phyloP scores from a whole-genome alignment of 2,113 vertebrate species.

The Paraplagusia blochii region DNA sequence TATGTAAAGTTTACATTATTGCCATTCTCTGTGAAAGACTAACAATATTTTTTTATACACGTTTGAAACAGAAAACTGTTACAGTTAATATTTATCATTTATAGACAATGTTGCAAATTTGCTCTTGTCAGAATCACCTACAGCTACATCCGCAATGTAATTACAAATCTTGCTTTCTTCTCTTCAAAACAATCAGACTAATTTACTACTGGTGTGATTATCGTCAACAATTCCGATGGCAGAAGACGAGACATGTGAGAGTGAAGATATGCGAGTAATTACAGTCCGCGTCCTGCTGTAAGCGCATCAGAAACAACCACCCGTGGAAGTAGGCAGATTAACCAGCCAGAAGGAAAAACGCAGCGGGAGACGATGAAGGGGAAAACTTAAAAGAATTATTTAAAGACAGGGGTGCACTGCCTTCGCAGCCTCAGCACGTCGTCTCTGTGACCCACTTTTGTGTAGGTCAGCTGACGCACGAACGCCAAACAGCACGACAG shows the following conservation, averaged over 20 bases:
- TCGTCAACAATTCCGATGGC: background rate
- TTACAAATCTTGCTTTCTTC: constrained; percentile 2
- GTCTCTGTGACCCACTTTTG: constrained; percentile 62
- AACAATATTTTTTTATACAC: no score
- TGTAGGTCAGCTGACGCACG: constrained; percentile 58
- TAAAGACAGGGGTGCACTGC: constrained; percentile 3
- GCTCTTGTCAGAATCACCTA: background rate
- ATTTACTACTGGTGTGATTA: constrained; percentile 3
- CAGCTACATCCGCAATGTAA: constrained; percentile 27
- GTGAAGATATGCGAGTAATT: background rate
- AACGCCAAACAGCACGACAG: constrained; percentile 40
- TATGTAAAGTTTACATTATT: no score
- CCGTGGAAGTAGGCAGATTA: background rate
- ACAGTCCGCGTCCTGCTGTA: background rate
- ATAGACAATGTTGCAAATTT: constrained; percentile 14
- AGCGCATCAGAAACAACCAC: background rate
- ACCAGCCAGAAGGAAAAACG: background rate
- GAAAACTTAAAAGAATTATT: background rate
- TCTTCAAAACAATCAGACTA: constrained; percentile 10
- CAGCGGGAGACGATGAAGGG: background rate
- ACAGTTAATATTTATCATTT: background rate
- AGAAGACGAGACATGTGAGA: constrained; percentile 3
- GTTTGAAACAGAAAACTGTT: no score
- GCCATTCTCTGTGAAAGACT: no score
- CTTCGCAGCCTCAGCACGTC: background rate